These are phyloP conservation scores for Lethenteron camtschaticum DNA, from an alignment of 2,113 vertebrate genomes.

Conservation along the genomic window DNA sequence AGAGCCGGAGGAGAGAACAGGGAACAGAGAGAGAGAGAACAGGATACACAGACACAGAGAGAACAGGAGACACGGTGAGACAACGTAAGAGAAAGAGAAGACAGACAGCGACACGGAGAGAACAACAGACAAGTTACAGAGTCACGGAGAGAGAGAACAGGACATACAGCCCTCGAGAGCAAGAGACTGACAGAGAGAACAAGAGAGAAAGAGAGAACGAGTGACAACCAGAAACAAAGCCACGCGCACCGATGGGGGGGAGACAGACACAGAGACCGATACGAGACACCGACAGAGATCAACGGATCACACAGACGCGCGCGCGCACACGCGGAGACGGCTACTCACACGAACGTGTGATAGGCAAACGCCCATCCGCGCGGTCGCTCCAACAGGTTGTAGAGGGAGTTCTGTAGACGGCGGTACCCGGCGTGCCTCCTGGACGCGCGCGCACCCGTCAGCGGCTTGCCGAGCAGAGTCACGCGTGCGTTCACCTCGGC, in stretches of 20 bases:
- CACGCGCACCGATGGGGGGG: not conserved
- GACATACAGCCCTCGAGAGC: too few species aligned
- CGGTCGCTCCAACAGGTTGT: slow-evolving; percentile 1
- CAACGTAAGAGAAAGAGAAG: too few species aligned
- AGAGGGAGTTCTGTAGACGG: slow-evolving; percentile 3
- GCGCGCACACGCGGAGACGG: not conserved
- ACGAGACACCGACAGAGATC: not conserved
- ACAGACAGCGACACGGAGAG: too few species aligned
- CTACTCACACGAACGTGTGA: slow-evolving; percentile 1
- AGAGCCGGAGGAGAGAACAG: too few species aligned
- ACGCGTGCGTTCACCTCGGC: not conserved
- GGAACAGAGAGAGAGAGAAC: too few species aligned
- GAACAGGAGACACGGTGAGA: too few species aligned
- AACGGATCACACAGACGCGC: not conserved
- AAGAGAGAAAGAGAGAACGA: not conserved
- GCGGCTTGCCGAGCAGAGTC: not conserved
- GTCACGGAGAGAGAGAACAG: too few species aligned
- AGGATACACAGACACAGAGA: too few species aligned
- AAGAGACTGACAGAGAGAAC: not conserved
- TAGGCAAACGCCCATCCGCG: not conserved
- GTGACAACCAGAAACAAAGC: not conserved
- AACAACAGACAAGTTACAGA: too few species aligned
- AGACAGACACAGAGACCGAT: not conserved
- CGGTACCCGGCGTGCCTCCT: not conserved
- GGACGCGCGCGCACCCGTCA: not conserved